Evolutionary conservation across 2,797 vertebrate genomes (phyloP).

Genomic region (Oreonectes daqikongensis): DNA sequence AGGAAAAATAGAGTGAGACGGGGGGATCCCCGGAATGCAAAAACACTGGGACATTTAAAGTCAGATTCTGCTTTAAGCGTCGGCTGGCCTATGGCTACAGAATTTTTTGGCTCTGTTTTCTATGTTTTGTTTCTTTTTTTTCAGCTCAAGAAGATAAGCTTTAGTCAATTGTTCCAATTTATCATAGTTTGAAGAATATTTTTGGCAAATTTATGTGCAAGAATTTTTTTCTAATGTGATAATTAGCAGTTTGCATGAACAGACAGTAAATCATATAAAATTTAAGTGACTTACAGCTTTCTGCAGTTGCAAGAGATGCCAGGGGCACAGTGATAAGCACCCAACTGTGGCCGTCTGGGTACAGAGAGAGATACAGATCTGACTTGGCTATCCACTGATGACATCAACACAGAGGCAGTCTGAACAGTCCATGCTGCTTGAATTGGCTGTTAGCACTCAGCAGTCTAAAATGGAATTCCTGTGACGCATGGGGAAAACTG

Average conservation of each 20-base stretch:
- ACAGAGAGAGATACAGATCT: slow-evolving; percentile 21
- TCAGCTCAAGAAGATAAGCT: slow-evolving; percentile 36
- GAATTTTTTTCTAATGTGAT: background rate
- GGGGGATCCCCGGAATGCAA: slow-evolving; percentile 49
- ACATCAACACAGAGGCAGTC: slow-evolving; percentile 5
- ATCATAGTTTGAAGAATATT: background rate
- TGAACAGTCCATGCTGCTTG: background rate
- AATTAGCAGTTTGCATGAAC: background rate
- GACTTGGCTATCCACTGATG: slow-evolving; percentile 8
- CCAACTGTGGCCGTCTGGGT: background rate
- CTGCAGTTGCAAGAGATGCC: slow-evolving; percentile 1
- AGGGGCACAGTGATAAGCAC: background rate
- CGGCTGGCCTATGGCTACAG: slow-evolving; percentile 51
- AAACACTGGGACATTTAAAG: slow-evolving; percentile 49
- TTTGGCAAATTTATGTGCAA: background rate
- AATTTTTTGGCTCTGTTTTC: slow-evolving; percentile 38
- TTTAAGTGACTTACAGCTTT: background rate
- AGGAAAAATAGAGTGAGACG: slow-evolving; percentile 68
- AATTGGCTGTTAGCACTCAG: background rate
- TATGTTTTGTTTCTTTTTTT: background rate
- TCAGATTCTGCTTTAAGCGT: slow-evolving; percentile 32
- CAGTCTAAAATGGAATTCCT: background rate
- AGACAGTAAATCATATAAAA: background rate
- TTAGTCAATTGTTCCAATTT: slow-evolving; percentile 19
- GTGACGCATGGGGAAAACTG: background rate